A percentile compares a stretch with the other conserved stretches of the same genome.
These are phyloP conservation scores for Bettongia penicillata DNA, from an alignment of 2,113 vertebrate genomes.

Conservation along the genomic window DNA sequence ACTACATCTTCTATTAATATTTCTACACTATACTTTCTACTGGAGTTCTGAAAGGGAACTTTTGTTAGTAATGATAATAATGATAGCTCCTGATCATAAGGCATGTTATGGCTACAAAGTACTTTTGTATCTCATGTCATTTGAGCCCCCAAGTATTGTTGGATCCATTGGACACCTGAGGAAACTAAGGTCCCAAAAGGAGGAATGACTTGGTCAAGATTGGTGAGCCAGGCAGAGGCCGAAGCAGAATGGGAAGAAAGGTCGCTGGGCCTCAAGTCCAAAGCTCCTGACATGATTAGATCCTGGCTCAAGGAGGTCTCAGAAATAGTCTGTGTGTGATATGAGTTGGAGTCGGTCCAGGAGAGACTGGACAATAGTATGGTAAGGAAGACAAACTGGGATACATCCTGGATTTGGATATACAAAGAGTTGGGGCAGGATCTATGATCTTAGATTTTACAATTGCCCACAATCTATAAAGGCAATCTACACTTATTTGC, in stretches of 20 bases:
- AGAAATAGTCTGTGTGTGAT: slow-evolving; percentile 24
- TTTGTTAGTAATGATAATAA: background rate
- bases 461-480: background rate
- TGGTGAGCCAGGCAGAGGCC: background rate
- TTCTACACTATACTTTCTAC: background rate
- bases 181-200: background rate
- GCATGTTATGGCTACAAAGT: background rate
- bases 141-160: background rate
- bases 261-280: background rate
- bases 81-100: background rate
- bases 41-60: background rate
- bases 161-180: background rate
- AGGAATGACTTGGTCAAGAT: background rate
- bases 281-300: background rate
- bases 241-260: background rate
- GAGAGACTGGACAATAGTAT: slow-evolving; percentile 55
- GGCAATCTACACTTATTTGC: background rate
- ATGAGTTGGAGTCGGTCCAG: slow-evolving; percentile 28
- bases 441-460: slow-evolving; percentile 19
- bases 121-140: background rate
- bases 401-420: slow-evolving; percentile 30
- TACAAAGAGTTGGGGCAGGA: background rate
- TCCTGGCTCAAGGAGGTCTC: background rate
- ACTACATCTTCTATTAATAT: background rate
- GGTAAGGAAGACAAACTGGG: slow-evolving; percentile 24